Evolutionary conservation across 2,113 vertebrate genomes (phyloP), one percentile per base, ranked within the genome.

Genomic region (Zapus hudsonius): DNA sequence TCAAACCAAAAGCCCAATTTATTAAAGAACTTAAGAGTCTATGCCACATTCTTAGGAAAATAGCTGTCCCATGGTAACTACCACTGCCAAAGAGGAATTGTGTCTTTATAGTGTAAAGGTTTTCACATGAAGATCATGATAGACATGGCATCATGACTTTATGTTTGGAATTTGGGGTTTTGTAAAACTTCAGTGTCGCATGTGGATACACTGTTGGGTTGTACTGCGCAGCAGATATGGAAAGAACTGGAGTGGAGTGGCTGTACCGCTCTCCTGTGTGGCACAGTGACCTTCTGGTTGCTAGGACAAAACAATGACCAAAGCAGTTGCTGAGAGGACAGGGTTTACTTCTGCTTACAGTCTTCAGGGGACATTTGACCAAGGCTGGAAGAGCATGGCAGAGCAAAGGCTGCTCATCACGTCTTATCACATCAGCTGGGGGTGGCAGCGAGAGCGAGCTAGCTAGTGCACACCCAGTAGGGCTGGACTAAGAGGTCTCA

Each of bases 21-120:
- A 93, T 94, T 92, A 75, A 83, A 74, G 90, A 95, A 74, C 57
- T 95, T 79, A 91, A 78, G 67, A 93, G 90, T n/a, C 55, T 47
- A 33, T 6, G 23, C 75, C 81, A 73, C 93, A 69, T 55, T 85
- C n/a, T 87, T 52, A 2, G 88, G 72, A 79, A 92, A 93, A 89
- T 74, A 66, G 33, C n/a, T 75, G 55, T 94, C 64, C 75, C 20
- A 74, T 84, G 74, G 80, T 92, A 88, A 93, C 88, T 80, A 92
- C 79, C 74, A 57, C 38, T 57, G 66, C 7, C 38, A 27, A 86
- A 80, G n/a, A 92, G 74, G 90, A 57, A 75, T 59, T 93, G 87
- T 82, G 27, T 67, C 78, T 85, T 81, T 69, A 15, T 11, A n/a
- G 67, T 85, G 1, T 55, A 40, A 64, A 92, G 88, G 84, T 78